Percentiles rank a stretch among this genome's conserved stretches.
These are phyloP conservation scores for Triplophysa dalaica DNA, from an alignment of 2,113 vertebrate species.

Conservation along the genomic window DNA sequence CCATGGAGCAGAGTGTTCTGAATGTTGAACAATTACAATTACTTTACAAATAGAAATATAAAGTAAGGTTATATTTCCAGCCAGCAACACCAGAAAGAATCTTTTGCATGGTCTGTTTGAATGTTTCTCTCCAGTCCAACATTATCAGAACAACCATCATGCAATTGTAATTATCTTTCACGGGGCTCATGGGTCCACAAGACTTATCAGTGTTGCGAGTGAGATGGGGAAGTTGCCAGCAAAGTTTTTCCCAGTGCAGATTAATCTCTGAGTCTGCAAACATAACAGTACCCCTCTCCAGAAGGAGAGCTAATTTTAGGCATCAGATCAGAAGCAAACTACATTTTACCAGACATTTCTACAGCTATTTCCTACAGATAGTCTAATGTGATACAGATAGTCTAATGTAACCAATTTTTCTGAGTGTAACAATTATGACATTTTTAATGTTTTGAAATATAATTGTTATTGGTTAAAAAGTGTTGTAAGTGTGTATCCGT, in stretches of 20 bases:
- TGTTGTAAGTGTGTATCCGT: too few species aligned
- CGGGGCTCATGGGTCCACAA: not conserved
- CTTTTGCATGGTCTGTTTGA: not conserved
- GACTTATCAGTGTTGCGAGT: not conserved
- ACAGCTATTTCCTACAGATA: too few species aligned
- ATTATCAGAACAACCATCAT: not conserved
- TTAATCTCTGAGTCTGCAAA: not conserved
- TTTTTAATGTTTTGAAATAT: too few species aligned
- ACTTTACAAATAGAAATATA: too few species aligned
- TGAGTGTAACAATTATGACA: too few species aligned
- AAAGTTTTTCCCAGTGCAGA: conserved; percentile 12
- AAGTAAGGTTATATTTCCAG: too few species aligned
- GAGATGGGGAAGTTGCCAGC: conserved; percentile 8
- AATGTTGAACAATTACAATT: too few species aligned
- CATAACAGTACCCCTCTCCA: conserved; percentile 8
- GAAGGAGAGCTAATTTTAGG: conserved; percentile 8
- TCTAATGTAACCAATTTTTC: too few species aligned
- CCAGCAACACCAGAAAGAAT: not conserved
- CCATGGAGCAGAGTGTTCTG: too few species aligned
- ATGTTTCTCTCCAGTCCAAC: conserved; percentile 16
- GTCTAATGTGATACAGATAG: too few species aligned
- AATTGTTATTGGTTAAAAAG: too few species aligned
- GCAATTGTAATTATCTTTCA: conserved; percentile 18
- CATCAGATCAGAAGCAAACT: not conserved
- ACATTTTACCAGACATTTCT: too few species aligned